A percentile compares a stretch with the other conserved stretches of the same genome.
These are phyloP conservation scores for Eremobia ochroleuca DNA, from an alignment of 2,888 invertebrate genomes.

Conservation along the genomic window DNA sequence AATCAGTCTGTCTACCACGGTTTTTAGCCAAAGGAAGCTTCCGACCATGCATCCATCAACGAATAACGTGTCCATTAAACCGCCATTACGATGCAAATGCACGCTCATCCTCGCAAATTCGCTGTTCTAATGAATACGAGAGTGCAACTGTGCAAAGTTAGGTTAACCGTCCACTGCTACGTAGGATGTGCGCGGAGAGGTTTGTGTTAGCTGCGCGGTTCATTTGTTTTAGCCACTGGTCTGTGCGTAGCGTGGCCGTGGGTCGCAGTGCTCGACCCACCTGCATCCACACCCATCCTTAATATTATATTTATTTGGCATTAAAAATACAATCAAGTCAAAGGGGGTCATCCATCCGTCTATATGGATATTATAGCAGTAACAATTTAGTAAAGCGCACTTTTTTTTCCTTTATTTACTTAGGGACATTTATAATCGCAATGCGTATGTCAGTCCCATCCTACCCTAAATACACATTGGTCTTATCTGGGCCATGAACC, in stretches of 20 bases:
- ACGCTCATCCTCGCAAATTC: conserved; percentile 52
- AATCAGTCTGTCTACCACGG: conserved; percentile 27
- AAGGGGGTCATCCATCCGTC: too few relatives aligned
- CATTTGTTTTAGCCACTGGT: not conserved
- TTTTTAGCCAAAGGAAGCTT: conserved; percentile 24
- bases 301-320: too few relatives aligned
- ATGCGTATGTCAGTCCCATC: not conserved
- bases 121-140: conserved; percentile 40
- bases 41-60: conserved; percentile 12
- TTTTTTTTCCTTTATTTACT: too few relatives aligned
- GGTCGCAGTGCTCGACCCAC: not conserved
- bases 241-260: too few relatives aligned
- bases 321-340: too few relatives aligned
- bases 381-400: too few relatives aligned
- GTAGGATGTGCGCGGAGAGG: not conserved
- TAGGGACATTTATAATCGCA: not conserved
- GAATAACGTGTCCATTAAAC: conserved; percentile 29
- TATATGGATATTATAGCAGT: too few relatives aligned
- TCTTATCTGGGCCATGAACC: not conserved
- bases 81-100: conserved; percentile 40
- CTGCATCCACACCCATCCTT: not conserved
- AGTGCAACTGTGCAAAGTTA: conserved; percentile 40
- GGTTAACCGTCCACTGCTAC: not conserved
- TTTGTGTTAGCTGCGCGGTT: not conserved
- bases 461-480: not conserved